A percentile compares a stretch with the other conserved stretches of the same genome.
Conservation (phyloP, 35 echinoderm and acorn worm genomes). For the Lytechinus variegatus region DNA sequence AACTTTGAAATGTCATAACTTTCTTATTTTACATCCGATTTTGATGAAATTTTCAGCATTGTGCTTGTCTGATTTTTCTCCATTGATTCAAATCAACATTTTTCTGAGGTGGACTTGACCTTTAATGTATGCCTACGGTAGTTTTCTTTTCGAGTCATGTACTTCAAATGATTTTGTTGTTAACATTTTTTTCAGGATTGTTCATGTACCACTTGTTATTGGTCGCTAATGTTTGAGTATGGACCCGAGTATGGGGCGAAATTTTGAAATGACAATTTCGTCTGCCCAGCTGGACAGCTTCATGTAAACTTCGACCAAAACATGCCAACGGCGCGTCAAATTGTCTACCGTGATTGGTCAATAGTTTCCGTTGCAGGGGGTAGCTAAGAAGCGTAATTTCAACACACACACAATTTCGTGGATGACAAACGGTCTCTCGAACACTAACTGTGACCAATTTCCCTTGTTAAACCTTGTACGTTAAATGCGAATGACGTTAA, state of each 20-base stretch:
- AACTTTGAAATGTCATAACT: no score
- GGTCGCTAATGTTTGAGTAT: not conserved
- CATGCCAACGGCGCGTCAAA: not conserved
- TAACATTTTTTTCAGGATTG: not conserved
- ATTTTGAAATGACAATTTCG: not conserved
- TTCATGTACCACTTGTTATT: not conserved
- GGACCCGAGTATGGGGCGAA: not conserved
- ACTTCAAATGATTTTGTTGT: not conserved
- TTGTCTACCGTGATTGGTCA: not conserved
- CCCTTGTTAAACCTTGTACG: not conserved
- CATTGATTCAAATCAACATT: no score
- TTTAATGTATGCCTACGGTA: no score
- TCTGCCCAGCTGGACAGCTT: not conserved
- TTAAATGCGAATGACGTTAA: not conserved
- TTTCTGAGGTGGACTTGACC: no score
- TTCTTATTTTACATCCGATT: no score
- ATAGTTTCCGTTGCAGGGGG: constrained; percentile 7
- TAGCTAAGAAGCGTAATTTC: not conserved
- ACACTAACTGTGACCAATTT: not conserved
- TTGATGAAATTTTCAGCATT: no score
- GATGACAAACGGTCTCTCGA: not conserved
- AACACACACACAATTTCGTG: not conserved
- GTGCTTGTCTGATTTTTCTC: no score
- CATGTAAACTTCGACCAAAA: not conserved
- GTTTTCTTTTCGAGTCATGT: not conserved